Evolutionary conservation across 2,113 vertebrate genomes (phyloP), one percentile per base, ranked within the genome.

Genomic region (Andinoacara biseriatus): DNA sequence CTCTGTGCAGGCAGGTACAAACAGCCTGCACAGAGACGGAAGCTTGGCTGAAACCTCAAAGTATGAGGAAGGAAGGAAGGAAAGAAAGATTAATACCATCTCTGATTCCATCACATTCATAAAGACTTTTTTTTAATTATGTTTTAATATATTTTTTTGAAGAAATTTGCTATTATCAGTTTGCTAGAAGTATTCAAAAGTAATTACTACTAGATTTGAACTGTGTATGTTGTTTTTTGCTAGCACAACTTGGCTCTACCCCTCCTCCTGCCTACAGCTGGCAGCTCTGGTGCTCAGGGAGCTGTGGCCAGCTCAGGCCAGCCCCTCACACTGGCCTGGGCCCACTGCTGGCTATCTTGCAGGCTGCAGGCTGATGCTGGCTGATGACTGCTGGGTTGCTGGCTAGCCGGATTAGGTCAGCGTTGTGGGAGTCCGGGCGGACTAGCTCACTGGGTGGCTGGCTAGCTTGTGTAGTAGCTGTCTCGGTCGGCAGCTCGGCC

Each of bases 391-490:
- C 80, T 59, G 74, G 85, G 52, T 33, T 58, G 82, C 24, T 74
- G 83, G 78, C 81, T 26, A 22, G 40, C 4, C 49, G 79, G 86
- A 89, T 90, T 81, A 92, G 83, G 10, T 77, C 83, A 60, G 75
- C 74, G 52, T 63, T 18, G 81, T 10, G 31, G 57, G 69, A 67
- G 84, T 78, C 59, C 80, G 38, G 86, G 29, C 33, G 58, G 81
- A 67, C 86, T 76, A 20, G 75, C 83, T 86, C 40, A 0, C 86
- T 91, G 86, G 90, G 83, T 88, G 89, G 81, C 65, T 89, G 89
- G 76, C 77, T 85, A 52, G 78, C 56, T 83, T 31, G 76, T 57
- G 58, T 24, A 65, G 78, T 69, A 31, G 46, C 83, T 13, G 14
- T 52, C 67, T 76, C 58, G 15, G 63, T 24, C 85, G 89, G 89